Evolutionary conservation across 1,140 invertebrate species (phyloP), one percentile per base, ranked within the genome.

Genomic region (Homalodisca vitripennis): DNA sequence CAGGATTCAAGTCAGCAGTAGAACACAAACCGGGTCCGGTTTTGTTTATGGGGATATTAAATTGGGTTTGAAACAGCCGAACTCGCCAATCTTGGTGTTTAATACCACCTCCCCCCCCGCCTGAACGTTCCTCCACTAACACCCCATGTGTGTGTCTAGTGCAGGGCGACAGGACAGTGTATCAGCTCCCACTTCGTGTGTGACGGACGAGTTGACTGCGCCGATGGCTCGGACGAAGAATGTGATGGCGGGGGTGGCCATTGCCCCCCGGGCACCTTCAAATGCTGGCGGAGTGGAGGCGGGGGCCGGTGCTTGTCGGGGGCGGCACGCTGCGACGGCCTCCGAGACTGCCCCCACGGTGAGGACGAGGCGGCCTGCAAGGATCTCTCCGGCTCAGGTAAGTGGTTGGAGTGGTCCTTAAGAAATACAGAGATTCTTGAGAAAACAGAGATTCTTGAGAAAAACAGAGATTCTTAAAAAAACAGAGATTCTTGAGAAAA

Each of bases 121-220:
- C n/a, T n/a, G n/a, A n/a, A n/a, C n/a, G n/a, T n/a, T n/a, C n/a
- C n/a, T n/a, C n/a, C n/a, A n/a, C 34, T 41, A 41, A 6, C 17
- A 6, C 17, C 34, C 17, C 6, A 41, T 41, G 34, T 41, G 34
- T 41, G 22, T 53, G 48, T 82, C 68, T 81, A 92, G 85, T 92
- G 91, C 74, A 86, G 92, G 62, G 88, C 86, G 69, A 89, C 89
- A 67, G 93, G 93, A 0, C 83, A 86, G 1, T 98, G 95, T 79
- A 94, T 98, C 74, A 92, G 90, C 73, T 91, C 90, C 86, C 93
- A 92, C 80, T 97, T 95, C 81, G 89, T 95, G 0, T 98, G 96
- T 80, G 95, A 98, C 79, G 93, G 93, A n/a, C 86, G 92, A 71
- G 84, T 86, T 66, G 93, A 97, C 77, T 97, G 94, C 78, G 80